Conservation (phyloP, 2,888 invertebrate genomes). For the Dasysyrphus tricinctus region DNA sequence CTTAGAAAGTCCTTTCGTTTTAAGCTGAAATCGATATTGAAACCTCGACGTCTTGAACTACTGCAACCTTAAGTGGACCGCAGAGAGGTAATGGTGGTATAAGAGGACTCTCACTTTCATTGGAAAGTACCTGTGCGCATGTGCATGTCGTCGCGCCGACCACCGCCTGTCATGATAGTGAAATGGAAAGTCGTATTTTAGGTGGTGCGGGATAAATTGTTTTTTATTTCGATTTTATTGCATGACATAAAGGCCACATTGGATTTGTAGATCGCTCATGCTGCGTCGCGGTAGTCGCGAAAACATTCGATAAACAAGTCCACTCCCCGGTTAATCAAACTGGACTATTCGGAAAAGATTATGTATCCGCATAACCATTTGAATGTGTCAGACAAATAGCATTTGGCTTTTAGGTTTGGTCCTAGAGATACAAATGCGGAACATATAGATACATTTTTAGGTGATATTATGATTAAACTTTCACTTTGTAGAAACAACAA, state of each 20-base stretch:
- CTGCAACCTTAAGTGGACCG: constrained; percentile 20
- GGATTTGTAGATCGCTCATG: constrained; percentile 17
- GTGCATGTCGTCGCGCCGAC: background rate
- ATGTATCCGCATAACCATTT: constrained; percentile 36
- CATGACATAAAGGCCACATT: constrained; percentile 32
- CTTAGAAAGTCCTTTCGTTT: constrained; percentile 60
- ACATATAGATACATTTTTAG: constrained; percentile 30
- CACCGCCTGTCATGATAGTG: constrained; percentile 8
- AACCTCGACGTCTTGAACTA: background rate
- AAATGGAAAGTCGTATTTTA: constrained; percentile 40
- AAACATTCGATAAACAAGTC: constrained; percentile 30
- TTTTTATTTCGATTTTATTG: constrained; percentile 27
- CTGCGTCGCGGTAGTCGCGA: background rate
- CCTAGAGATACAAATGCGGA: constrained; percentile 50
- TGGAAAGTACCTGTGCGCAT: constrained; percentile 53
- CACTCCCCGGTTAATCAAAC: background rate
- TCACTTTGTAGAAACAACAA: constrained; percentile 21
- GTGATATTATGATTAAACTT: constrained; percentile 38
- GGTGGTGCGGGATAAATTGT: constrained; percentile 5
- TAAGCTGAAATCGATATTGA: constrained; percentile 13
- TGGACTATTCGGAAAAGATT: constrained; percentile 36
- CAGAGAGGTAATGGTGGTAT: background rate
- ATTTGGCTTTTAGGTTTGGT: constrained; percentile 47
- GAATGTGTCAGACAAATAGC: background rate
- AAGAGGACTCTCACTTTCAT: constrained; percentile 66